Evolutionary conservation across 2,888 invertebrate species (phyloP), one percentile per base, ranked within the genome.

Genomic region (Orthosia gothica): DNA sequence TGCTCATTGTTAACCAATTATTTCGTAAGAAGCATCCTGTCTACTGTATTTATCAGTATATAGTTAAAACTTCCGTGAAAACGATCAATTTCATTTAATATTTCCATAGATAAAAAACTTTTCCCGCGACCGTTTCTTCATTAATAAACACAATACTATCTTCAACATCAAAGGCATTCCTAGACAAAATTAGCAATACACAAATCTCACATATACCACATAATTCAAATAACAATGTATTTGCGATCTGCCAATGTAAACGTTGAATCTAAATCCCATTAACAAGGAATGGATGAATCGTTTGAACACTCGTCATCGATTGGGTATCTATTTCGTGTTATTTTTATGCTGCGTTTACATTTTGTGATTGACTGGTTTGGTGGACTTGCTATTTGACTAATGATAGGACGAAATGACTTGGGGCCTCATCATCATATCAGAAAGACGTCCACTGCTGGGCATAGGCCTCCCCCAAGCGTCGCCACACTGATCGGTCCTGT

Each of bases 261-360:
- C 81, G 55, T 64, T 63, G 52, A 63, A 52, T 66, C 55, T 12
- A 62, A 71, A 75, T 75, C 65, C 69, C 82, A 75, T 75, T 75
- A 81, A 20, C 62, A 58, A 18, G 55, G 50, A 64, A 59, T 52
- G 40, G 47, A 65, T 71, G 20, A 69, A 81, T 57, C 52, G 84
- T 81, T 76, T 67, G 67, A 58, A 72, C 54, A 81, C 59, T 81
- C 69, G 59, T 57, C 66, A 84, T 84, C 67, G 85, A 81, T 84
- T 66, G 50, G 16, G 16, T 45, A 45, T 55, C 49, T 66, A 59
- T 49, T 32, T 15, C 7, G 55, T 52, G 45, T 71, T 71, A 55
- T 55, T 62, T 65, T 57, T 65, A 7, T 63, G 75, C 58, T 66
- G 50, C 52, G 62, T 69, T 80, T 69, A 71, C 5, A 70, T 40